A percentile compares a stretch with the other conserved stretches of the same genome.
Conservation (phyloP, 2,888 invertebrate genomes). For the Morpho deidamia region DNA sequence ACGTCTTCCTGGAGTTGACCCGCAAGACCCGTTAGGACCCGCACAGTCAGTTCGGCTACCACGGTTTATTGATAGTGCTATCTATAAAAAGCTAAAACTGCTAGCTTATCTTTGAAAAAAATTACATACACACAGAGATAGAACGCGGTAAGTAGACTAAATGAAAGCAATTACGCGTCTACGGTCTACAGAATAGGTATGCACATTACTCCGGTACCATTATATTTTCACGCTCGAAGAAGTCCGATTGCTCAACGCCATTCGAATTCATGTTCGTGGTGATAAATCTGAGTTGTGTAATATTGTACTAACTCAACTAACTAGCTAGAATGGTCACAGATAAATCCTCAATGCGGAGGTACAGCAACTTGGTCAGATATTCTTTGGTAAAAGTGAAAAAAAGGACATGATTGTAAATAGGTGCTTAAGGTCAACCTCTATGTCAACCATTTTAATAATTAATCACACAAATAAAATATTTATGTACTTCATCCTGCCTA, state of each 20-base stretch:
- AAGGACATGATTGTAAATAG: too few species aligned
- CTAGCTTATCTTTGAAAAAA: not conserved
- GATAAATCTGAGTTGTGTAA: conserved; percentile 19
- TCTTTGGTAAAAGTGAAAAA: too few species aligned
- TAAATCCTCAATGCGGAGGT: too few species aligned
- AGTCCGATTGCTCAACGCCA: conserved; percentile 41
- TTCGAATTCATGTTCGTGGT: conserved; percentile 26
- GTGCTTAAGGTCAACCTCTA: too few species aligned
- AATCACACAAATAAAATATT: too few species aligned
- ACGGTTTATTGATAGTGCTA: too few species aligned
- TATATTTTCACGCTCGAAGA: conserved; percentile 51
- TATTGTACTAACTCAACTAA: conserved; percentile 1
- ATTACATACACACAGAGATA: not conserved
- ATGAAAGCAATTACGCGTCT: conserved; percentile 40
- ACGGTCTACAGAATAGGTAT: conserved; percentile 31
- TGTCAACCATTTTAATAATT: too few species aligned
- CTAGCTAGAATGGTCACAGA: not conserved
- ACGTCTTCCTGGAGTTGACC: too few species aligned
- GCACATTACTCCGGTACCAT: conserved; percentile 41
- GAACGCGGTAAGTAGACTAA: conserved; percentile 32
- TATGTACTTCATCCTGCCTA: too few species aligned
- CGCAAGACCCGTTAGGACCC: too few species aligned
- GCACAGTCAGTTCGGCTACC: too few species aligned
- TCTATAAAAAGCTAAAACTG: not conserved
- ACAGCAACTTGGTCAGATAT: too few species aligned